A percentile compares a stretch with the other conserved stretches of the same genome.
These are phyloP conservation scores for Actinostola sp. DNA, from an alignment of 92 coral and sea anemone species.

Conservation along the genomic window DNA sequence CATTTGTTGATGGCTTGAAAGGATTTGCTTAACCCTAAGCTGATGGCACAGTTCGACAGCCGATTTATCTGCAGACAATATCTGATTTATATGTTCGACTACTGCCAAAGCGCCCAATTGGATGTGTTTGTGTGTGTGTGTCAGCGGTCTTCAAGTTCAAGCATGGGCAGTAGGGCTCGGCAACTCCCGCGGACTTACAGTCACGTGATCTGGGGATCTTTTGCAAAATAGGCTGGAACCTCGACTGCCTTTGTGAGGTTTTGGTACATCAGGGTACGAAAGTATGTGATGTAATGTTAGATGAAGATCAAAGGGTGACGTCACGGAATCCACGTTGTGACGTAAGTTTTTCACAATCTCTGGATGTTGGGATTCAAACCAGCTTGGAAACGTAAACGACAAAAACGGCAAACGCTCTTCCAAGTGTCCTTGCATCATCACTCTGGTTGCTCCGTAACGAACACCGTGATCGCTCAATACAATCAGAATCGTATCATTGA, in stretches of 20 bases:
- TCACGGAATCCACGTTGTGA: slow-evolving; percentile 62
- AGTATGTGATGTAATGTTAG: slow-evolving; percentile 78
- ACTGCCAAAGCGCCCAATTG: slow-evolving; percentile 62
- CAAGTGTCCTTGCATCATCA: slow-evolving; percentile 75
- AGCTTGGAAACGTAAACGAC: slow-evolving; percentile 75
- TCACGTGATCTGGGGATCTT: slow-evolving; percentile 66
- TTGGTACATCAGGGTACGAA: slow-evolving; percentile 54
- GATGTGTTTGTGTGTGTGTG: slow-evolving; percentile 58
- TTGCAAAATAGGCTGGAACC: slow-evolving; percentile 71
- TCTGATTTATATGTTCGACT: slow-evolving; percentile 64
- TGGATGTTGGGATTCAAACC: slow-evolving; percentile 52
- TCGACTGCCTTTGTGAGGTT: slow-evolving; percentile 37
- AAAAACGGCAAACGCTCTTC: slow-evolving; percentile 91
- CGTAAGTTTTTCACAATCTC: slow-evolving; percentile 37
- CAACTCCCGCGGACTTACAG: slow-evolving; percentile 75
- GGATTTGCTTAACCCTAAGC: slow-evolving; percentile 53
- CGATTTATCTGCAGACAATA: slow-evolving; percentile 63
- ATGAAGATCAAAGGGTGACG: slow-evolving; percentile 89
- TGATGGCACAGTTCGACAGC: no score
- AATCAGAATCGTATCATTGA: no score
- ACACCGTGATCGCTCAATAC: slow-evolving; percentile 87
- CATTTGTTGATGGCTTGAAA: slow-evolving; percentile 74
- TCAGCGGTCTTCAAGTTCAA: slow-evolving; percentile 64
- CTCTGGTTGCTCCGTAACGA: slow-evolving; percentile 77
- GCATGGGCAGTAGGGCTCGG: slow-evolving; percentile 96